phyloP scores from a whole-genome alignment of 2,797 vertebrate species.

The Pantherophis alleghaniensis region DNA sequence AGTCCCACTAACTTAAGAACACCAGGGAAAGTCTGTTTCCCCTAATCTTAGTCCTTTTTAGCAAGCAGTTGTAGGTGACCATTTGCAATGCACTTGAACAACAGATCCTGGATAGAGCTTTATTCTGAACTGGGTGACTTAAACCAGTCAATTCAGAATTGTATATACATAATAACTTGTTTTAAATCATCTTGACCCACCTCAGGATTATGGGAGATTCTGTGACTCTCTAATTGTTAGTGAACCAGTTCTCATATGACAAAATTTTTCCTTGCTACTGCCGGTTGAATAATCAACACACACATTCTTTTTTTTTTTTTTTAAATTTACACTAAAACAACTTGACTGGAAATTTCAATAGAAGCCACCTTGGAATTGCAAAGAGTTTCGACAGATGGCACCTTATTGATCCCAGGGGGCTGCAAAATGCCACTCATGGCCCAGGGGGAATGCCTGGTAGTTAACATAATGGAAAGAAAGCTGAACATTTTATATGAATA shows the following conservation, averaged over 20 bases:
- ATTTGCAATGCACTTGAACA: neutral
- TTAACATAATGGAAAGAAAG: neutral
- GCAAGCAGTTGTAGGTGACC: neutral
- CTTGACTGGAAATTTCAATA: neutral
- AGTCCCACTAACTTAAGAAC: neutral
- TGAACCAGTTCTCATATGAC: neutral
- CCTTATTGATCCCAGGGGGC: conserved; percentile 2
- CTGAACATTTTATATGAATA: neutral
- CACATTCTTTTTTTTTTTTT: too few relatives aligned
- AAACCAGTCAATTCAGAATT: neutral
- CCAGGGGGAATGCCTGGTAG: neutral
- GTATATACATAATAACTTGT: neutral
- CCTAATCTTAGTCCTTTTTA: neutral
- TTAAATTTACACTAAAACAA: neutral
- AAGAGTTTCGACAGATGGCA: neutral
- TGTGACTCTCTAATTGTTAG: neutral
- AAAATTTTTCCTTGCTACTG: neutral
- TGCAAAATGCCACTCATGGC: neutral
- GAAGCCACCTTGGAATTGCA: neutral
- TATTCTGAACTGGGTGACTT: neutral
- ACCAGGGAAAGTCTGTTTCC: neutral
- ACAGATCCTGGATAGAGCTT: neutral
- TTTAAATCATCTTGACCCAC: neutral
- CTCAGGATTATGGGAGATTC: neutral
- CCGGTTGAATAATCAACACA: neutral